Conservation (phyloP, 2,888 invertebrate genomes). For the Tanytarsus gracilentus region DNA sequence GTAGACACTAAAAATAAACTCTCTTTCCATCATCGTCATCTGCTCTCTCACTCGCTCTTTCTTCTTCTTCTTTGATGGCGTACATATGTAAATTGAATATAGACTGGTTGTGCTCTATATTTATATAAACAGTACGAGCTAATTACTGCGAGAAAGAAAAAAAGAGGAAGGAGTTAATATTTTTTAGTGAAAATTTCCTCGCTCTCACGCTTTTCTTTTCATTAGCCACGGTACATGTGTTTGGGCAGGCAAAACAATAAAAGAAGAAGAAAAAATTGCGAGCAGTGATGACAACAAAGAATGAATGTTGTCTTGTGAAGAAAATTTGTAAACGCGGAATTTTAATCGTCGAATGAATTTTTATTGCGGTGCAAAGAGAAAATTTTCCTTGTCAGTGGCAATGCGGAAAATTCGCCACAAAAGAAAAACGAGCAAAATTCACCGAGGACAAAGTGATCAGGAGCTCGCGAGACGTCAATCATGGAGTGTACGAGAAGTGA, state of each 20-base stretch:
- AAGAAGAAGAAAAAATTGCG: neutral
- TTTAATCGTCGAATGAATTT: too few species aligned
- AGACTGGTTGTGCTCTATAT: neutral
- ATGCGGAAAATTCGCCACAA: too few species aligned
- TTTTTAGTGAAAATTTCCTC: neutral
- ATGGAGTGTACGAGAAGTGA: neutral
- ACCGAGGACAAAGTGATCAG: too few species aligned
- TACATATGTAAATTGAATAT: neutral
- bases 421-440: too few species aligned
- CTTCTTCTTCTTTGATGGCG: neutral
- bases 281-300: constrained; percentile 1
- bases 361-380: too few species aligned
- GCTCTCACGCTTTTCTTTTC: neutral
- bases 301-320: neutral
- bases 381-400: too few species aligned
- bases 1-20: neutral
- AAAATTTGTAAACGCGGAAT: too few species aligned
- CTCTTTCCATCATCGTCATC: neutral
- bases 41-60: too few species aligned
- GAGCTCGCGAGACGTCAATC: neutral
- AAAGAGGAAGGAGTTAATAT: neutral
- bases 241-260: neutral
- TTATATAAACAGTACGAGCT: constrained; percentile 1
- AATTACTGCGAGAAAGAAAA: neutral
- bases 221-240: neutral